Percentiles rank a stretch among this genome's conserved stretches.
These are phyloP conservation scores for Nomada goodeniana DNA, from an alignment of 2,888 invertebrate genomes.

Conservation along the genomic window DNA sequence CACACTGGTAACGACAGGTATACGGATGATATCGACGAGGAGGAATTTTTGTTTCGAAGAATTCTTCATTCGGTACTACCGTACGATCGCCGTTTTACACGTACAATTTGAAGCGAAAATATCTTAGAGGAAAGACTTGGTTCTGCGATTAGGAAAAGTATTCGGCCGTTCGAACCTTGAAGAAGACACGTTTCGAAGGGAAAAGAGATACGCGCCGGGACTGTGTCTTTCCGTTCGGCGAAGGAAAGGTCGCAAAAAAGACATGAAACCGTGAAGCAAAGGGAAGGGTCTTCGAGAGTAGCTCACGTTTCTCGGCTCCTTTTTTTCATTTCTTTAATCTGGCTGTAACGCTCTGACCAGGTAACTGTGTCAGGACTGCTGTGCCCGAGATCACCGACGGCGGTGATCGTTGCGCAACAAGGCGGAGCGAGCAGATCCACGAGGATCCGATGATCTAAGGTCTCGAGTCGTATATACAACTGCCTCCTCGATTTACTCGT, in stretches of 20 bases:
- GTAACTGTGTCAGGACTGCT: slow-evolving; percentile 81
- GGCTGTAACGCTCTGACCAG: slow-evolving; percentile 76
- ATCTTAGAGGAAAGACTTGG: no score
- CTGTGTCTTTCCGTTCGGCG: slow-evolving; percentile 47
- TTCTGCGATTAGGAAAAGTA: neutral
- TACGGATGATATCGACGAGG: neutral
- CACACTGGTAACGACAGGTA: neutral
- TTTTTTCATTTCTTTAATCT: slow-evolving; percentile 62
- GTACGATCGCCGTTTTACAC: no score
- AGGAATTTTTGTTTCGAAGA: neutral
- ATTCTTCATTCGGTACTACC: neutral
- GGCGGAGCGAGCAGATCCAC: slow-evolving; percentile 74
- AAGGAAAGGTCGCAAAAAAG: slow-evolving; percentile 70
- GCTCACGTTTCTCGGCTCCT: slow-evolving; percentile 64
- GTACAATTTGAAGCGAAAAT: no score
- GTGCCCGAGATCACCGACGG: slow-evolving; percentile 77
- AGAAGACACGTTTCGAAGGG: slow-evolving; percentile 20
- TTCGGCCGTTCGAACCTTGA: slow-evolving; percentile 12
- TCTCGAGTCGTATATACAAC: slow-evolving; percentile 63
- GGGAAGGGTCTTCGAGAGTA: slow-evolving; percentile 55
- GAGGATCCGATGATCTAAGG: slow-evolving; percentile 77
- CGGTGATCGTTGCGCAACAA: slow-evolving; percentile 76
- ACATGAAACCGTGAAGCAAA: slow-evolving; percentile 36
- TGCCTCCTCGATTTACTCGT: slow-evolving; percentile 69
- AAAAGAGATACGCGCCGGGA: slow-evolving; percentile 29